Evolutionary conservation across 2,113 vertebrate genomes (phyloP).

Genomic region (Clarias macrocephalus): DNA sequence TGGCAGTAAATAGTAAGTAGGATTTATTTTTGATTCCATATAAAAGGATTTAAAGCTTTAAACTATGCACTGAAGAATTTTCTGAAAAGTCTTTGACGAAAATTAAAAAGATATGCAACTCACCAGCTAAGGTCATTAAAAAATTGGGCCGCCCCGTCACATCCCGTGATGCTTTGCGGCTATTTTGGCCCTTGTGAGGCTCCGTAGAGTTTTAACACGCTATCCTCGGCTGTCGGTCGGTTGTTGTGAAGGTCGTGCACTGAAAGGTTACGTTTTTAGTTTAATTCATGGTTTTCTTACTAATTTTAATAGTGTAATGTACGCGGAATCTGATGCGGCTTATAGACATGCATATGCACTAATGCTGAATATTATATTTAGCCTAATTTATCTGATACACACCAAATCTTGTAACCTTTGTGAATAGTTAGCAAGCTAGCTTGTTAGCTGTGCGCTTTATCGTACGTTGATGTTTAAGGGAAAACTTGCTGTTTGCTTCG

Average conservation of each 20-base stretch:
- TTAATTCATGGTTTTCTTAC: rapidly evolving
- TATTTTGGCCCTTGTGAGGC: background rate
- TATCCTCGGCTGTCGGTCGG: background rate
- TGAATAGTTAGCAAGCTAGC: background rate
- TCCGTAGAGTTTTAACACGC: background rate
- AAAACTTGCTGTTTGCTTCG: background rate
- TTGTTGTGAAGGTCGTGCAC: slow-evolving; percentile 35
- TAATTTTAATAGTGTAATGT: background rate
- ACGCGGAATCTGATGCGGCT: background rate
- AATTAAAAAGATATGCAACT: background rate
- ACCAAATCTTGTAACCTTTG: no score
- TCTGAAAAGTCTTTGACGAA: background rate
- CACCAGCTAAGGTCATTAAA: background rate
- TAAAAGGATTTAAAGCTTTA: background rate
- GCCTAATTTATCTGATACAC: background rate
- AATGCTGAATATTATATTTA: background rate
- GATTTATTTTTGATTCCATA: no score
- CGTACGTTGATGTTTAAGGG: background rate
- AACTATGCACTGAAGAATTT: background rate
- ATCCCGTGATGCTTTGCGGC: background rate
- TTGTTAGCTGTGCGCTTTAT: background rate
- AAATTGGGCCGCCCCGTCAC: background rate
- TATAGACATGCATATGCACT: no score
- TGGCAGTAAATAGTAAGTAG: no score
- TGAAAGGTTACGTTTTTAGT: background rate